These are phyloP conservation scores for Rhodophaea formosa DNA, from an alignment of 2,888 invertebrate species.

Conservation along the genomic window DNA sequence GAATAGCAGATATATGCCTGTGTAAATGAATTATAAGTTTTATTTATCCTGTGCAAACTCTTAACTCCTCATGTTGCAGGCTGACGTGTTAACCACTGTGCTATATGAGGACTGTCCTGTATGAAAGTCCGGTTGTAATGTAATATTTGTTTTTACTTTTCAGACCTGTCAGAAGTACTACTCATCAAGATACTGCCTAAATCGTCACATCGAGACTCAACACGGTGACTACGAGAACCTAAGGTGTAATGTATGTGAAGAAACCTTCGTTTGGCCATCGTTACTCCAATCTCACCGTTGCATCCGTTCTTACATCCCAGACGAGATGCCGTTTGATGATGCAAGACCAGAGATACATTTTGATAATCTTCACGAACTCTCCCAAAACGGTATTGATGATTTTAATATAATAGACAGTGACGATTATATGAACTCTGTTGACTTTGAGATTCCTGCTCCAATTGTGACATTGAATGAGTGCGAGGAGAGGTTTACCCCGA, in stretches of 20 bases:
- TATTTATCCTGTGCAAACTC: too few relatives aligned
- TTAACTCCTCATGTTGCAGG: too few relatives aligned
- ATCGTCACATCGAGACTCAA: conserved; percentile 51
- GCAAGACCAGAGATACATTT: conserved; percentile 59
- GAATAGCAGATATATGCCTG: too few relatives aligned
- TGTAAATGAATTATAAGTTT: too few relatives aligned
- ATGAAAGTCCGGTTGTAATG: too few relatives aligned
- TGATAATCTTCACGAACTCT: conserved; percentile 44
- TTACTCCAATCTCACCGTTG: conserved; percentile 56
- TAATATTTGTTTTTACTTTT: conserved; percentile 18
- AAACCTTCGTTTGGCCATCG: conserved; percentile 62
- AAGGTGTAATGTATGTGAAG: conserved; percentile 58
- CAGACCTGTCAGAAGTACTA: conserved; percentile 63
- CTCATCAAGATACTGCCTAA: conserved; percentile 51
- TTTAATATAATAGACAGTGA: conserved; percentile 45
- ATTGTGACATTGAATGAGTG: conserved; percentile 55
- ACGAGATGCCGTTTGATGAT: conserved; percentile 58
- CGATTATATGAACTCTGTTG: conserved; percentile 51
- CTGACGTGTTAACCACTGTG: too few relatives aligned
- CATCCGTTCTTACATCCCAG: conserved; percentile 46
- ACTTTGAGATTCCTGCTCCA: conserved; percentile 67
- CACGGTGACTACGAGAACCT: conserved; percentile 46
- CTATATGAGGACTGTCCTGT: too few relatives aligned
- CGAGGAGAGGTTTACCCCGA: conserved; percentile 29
- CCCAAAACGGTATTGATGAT: conserved; percentile 46